Conservation (phyloP, 2,797 vertebrate species). For the Trachurus trachurus region DNA sequence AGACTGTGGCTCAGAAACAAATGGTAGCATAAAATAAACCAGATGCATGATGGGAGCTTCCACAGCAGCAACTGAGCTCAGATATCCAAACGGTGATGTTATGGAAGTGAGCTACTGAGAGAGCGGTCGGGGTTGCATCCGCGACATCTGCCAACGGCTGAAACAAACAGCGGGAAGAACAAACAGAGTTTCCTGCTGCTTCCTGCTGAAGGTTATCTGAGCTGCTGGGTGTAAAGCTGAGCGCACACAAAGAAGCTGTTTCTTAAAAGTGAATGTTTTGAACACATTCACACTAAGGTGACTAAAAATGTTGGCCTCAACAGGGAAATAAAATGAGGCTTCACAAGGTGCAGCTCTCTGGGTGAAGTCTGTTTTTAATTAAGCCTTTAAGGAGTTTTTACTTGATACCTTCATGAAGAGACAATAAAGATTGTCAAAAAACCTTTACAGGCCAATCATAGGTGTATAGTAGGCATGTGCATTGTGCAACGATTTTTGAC, state of each 20-base stretch:
- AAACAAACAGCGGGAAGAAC: slow-evolving; percentile 55
- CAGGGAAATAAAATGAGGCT: neutral
- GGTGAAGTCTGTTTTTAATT: neutral
- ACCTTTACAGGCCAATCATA: too few relatives aligned
- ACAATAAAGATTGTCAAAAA: too few relatives aligned
- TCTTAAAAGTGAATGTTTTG: neutral
- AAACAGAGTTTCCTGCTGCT: slow-evolving; percentile 34
- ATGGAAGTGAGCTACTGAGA: slow-evolving; percentile 29
- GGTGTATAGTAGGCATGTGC: too few relatives aligned
- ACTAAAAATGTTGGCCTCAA: neutral
- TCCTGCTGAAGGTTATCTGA: slow-evolving; percentile 49
- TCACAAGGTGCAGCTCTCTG: neutral
- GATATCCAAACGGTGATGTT: slow-evolving; percentile 15
- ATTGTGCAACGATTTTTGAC: too few relatives aligned
- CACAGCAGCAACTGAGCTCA: neutral
- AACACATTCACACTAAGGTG: neutral
- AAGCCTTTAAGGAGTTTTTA: neutral
- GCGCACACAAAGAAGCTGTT: neutral
- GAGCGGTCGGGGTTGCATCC: slow-evolving; percentile 36
- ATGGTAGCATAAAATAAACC: slow-evolving; percentile 2
- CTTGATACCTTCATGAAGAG: too few relatives aligned
- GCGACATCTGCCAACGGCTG: slow-evolving; percentile 50
- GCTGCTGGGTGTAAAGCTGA: slow-evolving; percentile 4
- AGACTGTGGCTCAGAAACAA: neutral
- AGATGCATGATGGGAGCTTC: slow-evolving; percentile 32